Base-by-base conservation (phyloP, 2,888 invertebrate species). In the Perizoma flavofasciatum region DNA sequence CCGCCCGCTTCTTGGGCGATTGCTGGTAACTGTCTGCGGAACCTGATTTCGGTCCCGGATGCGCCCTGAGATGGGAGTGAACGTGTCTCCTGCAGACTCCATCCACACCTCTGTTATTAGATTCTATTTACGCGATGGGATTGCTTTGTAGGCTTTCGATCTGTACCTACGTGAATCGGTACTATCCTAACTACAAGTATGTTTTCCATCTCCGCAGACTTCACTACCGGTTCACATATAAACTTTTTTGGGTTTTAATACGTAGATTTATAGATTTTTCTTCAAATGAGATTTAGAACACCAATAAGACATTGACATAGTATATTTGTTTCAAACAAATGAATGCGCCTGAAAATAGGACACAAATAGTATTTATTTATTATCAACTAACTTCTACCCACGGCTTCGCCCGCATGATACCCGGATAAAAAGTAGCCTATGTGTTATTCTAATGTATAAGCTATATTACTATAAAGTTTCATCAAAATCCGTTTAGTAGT, bases 21-120 rank as follows among this genome's bases (percentile, higher is more conserved):
- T 3, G 22, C 22, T 22, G 22, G 1, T n/a, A n/a, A n/a, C 22
- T 22, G 22, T 22, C 22, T 22, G 22, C 22, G 22, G 22, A 53
- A 22, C 43, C 55, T 7, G 56, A 7, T 49, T 56, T 46, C 39
- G 33, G 6, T 5, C 33, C 22, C 41, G 10, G 35, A 37, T 41
- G 46, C 8, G 37, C 4, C 7, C 49, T 35, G 22, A 46, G 56
- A 49, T 53, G 56, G 78, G 75, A 81, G 76, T 64, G 76, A 73
- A 78, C 81, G 78, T 81, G 85, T 81, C 79, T 74, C 72, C 72
- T 69, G 74, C 71, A 72, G 71, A 68, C 69, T 65, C 70, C 68
- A 69, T 70, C 66, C 67, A 61, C 67, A 65, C 64, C 68, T 64
- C 62, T 54, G 59, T 59, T 64, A 67, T 67, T 68, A 71, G 65